Conservation (phyloP, 2,113 vertebrate species). For the Brevimyrus niger region DNA sequence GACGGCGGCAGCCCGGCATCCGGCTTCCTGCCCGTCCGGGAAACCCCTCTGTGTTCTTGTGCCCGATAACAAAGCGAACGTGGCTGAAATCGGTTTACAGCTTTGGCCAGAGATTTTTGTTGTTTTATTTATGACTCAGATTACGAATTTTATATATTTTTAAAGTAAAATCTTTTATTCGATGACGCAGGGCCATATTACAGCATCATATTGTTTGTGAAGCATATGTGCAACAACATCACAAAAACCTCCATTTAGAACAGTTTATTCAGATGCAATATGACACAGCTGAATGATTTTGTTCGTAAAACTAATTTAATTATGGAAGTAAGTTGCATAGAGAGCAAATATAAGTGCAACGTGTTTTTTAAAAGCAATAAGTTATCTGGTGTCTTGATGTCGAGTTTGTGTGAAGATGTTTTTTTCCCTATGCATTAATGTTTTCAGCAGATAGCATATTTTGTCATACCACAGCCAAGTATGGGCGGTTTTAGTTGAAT, state of each 20-base stretch:
- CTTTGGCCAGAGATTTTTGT: slow-evolving; percentile 64
- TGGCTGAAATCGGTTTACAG: slow-evolving; percentile 64
- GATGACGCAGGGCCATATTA: slow-evolving; percentile 42
- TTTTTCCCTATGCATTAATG: slow-evolving; percentile 66
- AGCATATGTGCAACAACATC: slow-evolving; percentile 33
- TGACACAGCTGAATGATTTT: slow-evolving; percentile 50
- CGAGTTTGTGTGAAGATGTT: slow-evolving; percentile 41
- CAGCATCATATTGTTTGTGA: slow-evolving; percentile 21
- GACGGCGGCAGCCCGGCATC: slow-evolving; percentile 35
- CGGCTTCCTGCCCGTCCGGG: slow-evolving; percentile 52
- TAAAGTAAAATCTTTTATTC: slow-evolving; percentile 64
- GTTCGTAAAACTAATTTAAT: slow-evolving; percentile 52
- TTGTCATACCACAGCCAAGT: slow-evolving; percentile 45
- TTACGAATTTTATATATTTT: slow-evolving; percentile 58
- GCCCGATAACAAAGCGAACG: slow-evolving; percentile 44
- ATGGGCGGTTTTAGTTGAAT: background rate
- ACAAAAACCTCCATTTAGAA: slow-evolving; percentile 48
- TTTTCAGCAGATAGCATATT: slow-evolving; percentile 57
- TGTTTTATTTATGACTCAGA: slow-evolving; percentile 22
- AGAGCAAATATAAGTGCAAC: slow-evolving; percentile 47
- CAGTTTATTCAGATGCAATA: slow-evolving; percentile 63
- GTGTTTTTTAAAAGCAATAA: slow-evolving; percentile 63
- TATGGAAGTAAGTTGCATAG: slow-evolving; percentile 54
- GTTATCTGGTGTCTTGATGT: slow-evolving; percentile 49
- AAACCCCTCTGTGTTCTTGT: slow-evolving; percentile 48